phyloP scores from a whole-genome alignment of 1,140 invertebrate genomes.

The Atta texana region DNA sequence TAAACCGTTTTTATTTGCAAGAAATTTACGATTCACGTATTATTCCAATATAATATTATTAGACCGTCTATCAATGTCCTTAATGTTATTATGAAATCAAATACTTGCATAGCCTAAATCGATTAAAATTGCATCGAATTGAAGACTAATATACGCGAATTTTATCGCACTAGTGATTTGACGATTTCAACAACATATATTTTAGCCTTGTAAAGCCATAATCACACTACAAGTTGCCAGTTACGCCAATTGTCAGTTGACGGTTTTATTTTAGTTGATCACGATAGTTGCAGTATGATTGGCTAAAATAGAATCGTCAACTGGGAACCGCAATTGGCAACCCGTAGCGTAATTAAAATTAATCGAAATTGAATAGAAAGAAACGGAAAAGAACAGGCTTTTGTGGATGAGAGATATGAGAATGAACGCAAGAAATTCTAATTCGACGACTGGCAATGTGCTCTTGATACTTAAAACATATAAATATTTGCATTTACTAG shows the following conservation, averaged over 20 bases:
- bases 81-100: constrained; percentile 5
- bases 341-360: neutral
- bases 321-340: no score
- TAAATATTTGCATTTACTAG: constrained; percentile 63
- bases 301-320: no score
- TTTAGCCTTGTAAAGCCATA: constrained; percentile 11
- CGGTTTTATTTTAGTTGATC: no score
- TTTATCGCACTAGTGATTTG: neutral
- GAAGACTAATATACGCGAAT: constrained; percentile 32
- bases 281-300: no score
- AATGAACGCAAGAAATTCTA: constrained; percentile 14
- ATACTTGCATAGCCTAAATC: neutral
- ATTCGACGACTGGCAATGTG: constrained; percentile 36
- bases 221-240: no score
- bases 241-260: no score
- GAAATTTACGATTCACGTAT: neutral
- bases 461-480: constrained; percentile 28
- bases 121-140: constrained; percentile 5
- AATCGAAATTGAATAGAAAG: neutral
- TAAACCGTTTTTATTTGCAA: neutral
- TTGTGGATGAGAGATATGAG: neutral
- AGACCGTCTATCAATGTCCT: neutral
- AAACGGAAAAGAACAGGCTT: neutral
- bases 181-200: neutral
- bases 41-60: neutral